Evolutionary conservation across 2,888 invertebrate genomes (phyloP).

Genomic region (Adelphocoris suturalis): DNA sequence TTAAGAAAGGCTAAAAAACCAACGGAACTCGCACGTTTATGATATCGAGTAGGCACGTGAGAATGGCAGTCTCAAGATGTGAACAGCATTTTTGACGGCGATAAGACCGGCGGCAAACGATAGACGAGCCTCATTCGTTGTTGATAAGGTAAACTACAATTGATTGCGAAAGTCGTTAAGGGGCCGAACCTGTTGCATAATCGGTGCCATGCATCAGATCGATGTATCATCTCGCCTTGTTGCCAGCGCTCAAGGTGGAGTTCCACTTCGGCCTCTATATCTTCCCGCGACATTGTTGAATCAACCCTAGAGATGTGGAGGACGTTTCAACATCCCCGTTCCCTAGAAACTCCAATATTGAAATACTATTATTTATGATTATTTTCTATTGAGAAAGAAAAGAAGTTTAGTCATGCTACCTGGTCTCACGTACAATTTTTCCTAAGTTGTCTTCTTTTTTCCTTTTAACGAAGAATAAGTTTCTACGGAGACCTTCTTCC

Average conservation of each 20-base stretch:
- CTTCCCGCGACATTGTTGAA: background rate
- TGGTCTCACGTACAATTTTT: no score
- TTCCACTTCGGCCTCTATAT: background rate
- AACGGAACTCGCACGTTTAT: no score
- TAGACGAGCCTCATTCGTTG: background rate
- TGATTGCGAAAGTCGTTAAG: slow-evolving; percentile 33
- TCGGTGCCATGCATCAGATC: slow-evolving; percentile 38
- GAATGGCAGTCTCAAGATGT: background rate
- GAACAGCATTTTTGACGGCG: background rate
- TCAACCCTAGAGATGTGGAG: background rate
- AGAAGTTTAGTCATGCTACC: no score
- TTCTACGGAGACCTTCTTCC: no score
- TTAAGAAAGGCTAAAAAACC: no score
- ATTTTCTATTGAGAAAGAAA: no score
- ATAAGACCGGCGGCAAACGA: background rate
- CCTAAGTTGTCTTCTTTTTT: no score
- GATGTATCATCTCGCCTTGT: slow-evolving; percentile 35
- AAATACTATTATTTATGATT: no score
- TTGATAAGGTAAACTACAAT: slow-evolving; percentile 48
- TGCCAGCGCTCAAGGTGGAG: background rate
- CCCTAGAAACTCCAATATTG: no score
- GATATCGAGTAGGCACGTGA: no score
- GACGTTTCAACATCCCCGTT: no score
- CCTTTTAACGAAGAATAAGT: no score
- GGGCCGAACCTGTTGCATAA: slow-evolving; percentile 38